These are phyloP conservation scores for Caprella mutica DNA, from an alignment of 2,888 invertebrate genomes.

Conservation along the genomic window DNA sequence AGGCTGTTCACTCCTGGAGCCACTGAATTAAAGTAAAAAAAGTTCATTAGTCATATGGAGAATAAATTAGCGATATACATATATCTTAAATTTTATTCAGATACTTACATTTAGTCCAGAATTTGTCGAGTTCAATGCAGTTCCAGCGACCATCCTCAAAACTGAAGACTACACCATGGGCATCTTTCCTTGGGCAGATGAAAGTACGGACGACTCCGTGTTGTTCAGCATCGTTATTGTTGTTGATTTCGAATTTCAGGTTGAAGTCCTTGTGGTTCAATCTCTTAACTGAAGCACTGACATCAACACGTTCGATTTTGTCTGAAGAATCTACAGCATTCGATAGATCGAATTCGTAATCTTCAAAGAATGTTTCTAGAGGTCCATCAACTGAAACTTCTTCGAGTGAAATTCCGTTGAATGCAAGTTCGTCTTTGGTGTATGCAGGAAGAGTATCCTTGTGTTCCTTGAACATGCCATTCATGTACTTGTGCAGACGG, in stretches of 20 bases:
- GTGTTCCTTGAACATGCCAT: constrained; percentile 54
- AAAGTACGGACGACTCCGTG: constrained; percentile 34
- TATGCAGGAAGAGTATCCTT: constrained; percentile 51
- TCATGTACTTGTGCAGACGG: constrained; percentile 52
- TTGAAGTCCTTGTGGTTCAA: constrained; percentile 37
- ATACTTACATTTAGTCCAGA: constrained; percentile 35
- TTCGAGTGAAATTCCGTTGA: constrained; percentile 10
- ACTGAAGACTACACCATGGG: constrained; percentile 34
- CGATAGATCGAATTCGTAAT: constrained; percentile 36
- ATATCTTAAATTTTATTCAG: neutral
- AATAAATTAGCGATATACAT: neutral
- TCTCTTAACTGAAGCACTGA: constrained; percentile 33
- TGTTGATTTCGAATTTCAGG: constrained; percentile 30
- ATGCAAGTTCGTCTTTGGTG: constrained; percentile 41
- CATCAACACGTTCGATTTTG: constrained; percentile 6
- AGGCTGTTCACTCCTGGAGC: constrained; percentile 55
- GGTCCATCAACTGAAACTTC: constrained; percentile 48
- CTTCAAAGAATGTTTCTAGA: constrained; percentile 36
- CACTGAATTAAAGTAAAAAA: constrained; percentile 38
- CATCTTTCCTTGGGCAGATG: constrained; percentile 36
- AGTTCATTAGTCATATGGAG: neutral
- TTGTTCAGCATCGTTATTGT: neutral
- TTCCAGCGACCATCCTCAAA: constrained; percentile 34
- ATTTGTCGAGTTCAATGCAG: constrained; percentile 33
- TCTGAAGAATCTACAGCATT: constrained; percentile 38